Evolutionary conservation across 2,888 invertebrate species (phyloP).

Genomic region (Seira ritae): DNA sequence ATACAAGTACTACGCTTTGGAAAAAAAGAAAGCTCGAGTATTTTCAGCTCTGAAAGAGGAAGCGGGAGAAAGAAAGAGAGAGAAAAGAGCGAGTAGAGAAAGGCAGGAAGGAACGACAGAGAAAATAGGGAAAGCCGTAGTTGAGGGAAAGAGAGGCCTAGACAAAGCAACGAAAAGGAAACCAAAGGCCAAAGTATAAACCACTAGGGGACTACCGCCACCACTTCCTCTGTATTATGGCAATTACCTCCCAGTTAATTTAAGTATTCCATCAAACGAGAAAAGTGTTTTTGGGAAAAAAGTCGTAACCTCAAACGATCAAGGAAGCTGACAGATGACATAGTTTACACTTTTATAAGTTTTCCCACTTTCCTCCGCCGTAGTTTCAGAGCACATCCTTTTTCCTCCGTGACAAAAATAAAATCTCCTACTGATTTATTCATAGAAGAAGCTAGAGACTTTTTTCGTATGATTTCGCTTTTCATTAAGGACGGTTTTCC

Average conservation of each 20-base stretch:
- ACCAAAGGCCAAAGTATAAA: conserved; percentile 61
- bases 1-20: conserved; percentile 35
- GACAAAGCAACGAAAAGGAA: conserved; percentile 36
- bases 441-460: not conserved
- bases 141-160: not conserved
- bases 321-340: conserved; percentile 62
- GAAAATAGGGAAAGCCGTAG: conserved; percentile 11
- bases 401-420: conserved; percentile 6
- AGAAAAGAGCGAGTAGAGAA: conserved; percentile 11
- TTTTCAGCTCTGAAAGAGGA: conserved; percentile 18
- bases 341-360: conserved; percentile 40
- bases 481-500: not conserved
- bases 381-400: conserved; percentile 3
- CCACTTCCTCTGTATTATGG: conserved; percentile 63
- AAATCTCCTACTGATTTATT: conserved; percentile 9
- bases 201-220: conserved; percentile 57
- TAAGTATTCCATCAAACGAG: conserved; percentile 63
- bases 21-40: conserved; percentile 25
- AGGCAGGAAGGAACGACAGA: conserved; percentile 30
- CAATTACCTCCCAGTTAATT: conserved; percentile 64
- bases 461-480: not conserved
- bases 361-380: conserved; percentile 3
- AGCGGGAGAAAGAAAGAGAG: conserved; percentile 10
- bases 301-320: conserved; percentile 62
- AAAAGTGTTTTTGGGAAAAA: conserved; percentile 54